A percentile compares a stretch with the other conserved stretches of the same genome.
Evolutionary conservation across 1,140 invertebrate species (phyloP).

Genomic region (Drosophila mojavensis): DNA sequence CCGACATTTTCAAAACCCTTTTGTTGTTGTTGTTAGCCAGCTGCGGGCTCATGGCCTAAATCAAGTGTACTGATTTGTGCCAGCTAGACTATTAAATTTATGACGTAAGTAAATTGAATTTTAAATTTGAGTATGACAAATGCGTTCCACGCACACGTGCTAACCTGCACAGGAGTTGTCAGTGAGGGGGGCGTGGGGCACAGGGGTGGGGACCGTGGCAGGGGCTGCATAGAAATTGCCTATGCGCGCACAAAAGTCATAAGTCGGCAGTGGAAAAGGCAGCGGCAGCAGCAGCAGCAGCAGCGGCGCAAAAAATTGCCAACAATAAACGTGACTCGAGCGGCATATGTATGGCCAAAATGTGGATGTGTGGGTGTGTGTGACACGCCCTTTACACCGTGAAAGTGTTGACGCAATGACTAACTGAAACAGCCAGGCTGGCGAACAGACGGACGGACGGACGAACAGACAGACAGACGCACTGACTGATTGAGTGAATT

Average conservation of each 20-base stretch:
- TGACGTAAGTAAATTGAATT: constrained; percentile 83
- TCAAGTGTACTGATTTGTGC: constrained; percentile 53
- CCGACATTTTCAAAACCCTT: constrained; percentile 1
- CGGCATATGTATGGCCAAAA: constrained; percentile 61
- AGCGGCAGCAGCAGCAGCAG: constrained; percentile 10
- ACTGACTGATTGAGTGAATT: constrained; percentile 80
- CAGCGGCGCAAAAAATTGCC: constrained; percentile 49
- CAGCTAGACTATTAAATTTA: constrained; percentile 74
- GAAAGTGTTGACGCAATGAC: constrained; percentile 77
- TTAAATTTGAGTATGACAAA: constrained; percentile 83
- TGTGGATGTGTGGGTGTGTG: constrained; percentile 23
- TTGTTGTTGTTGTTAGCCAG: background rate
- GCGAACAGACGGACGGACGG: constrained; percentile 6
- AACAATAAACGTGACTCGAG: constrained; percentile 71
- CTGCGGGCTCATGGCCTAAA: constrained; percentile 43
- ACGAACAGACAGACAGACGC: constrained; percentile 28
- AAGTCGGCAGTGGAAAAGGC: constrained; percentile 54
- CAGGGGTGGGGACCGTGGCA: background rate
- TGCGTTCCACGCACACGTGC: constrained; percentile 54
- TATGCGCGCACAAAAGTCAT: constrained; percentile 75
- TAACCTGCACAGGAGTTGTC: constrained; percentile 9
- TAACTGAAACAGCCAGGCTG: constrained; percentile 72
- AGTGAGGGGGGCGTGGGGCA: too few species aligned
- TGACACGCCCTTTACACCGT: background rate
- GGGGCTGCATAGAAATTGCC: constrained; percentile 66